Evolutionary conservation across 1,140 invertebrate species (phyloP).

Genomic region (Penaeus indicus): DNA sequence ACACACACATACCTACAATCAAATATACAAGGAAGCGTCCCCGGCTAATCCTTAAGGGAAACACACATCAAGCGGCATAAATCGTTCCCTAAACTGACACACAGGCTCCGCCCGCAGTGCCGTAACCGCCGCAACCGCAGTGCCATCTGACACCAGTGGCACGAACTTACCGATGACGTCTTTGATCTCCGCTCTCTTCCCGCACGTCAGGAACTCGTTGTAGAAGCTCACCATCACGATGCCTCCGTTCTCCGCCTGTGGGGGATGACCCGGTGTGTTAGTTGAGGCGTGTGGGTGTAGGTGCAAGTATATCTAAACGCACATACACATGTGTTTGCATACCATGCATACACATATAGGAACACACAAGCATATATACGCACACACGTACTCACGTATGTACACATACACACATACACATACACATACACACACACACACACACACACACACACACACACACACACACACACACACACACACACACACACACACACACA

Average conservation of each 20-base stretch:
- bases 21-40: neutral
- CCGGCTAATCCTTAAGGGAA: neutral
- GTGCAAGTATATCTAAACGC: too few species aligned
- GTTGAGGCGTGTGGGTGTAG: neutral
- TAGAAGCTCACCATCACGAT: slow-evolving; percentile 20
- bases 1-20: neutral
- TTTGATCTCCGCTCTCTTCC: neutral
- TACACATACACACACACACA: too few species aligned
- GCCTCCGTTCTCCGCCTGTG: slow-evolving; percentile 2
- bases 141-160: neutral
- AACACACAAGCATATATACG: too few species aligned
- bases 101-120: neutral
- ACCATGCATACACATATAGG: too few species aligned
- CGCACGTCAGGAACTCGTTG: slow-evolving; percentile 18
- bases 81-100: neutral
- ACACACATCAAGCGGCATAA: too few species aligned
- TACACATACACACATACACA: too few species aligned
- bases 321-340: too few species aligned
- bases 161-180: slow-evolving; percentile 63
- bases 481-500: too few species aligned
- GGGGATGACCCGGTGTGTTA: neutral
- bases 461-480: too few species aligned
- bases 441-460: too few species aligned
- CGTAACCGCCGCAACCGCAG: neutral
- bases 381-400: too few species aligned